phyloP scores from a whole-genome alignment of 2,888 invertebrate species.

The Temnothorax ravouxi region DNA sequence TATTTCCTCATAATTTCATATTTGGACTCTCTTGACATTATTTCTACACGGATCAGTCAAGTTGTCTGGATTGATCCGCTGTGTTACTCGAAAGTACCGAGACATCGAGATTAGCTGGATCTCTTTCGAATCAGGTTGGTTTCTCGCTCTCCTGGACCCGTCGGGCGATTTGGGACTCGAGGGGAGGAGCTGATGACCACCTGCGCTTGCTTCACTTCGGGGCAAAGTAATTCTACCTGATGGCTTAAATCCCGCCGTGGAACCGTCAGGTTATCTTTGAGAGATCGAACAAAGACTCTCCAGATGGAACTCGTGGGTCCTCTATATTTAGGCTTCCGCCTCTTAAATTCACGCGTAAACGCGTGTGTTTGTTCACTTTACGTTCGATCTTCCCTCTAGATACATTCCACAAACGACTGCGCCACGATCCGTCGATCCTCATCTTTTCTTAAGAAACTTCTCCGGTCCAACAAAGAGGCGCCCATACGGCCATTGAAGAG shows the following conservation, averaged over 20 bases:
- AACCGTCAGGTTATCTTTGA: conserved; percentile 68
- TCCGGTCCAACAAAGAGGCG: neutral
- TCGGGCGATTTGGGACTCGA: conserved; percentile 50
- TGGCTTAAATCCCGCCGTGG: conserved; percentile 33
- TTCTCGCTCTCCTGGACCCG: conserved; percentile 15
- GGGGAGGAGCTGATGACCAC: conserved; percentile 67
- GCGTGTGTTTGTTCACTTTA: conserved; percentile 28
- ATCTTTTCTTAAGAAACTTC: conserved; percentile 28
- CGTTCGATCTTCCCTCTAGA: conserved; percentile 1
- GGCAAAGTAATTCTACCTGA: conserved; percentile 74
- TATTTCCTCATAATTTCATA: neutral
- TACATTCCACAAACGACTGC: neutral
- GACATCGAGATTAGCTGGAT: conserved; percentile 56
- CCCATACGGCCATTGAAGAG: neutral
- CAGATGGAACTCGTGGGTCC: conserved; percentile 69
- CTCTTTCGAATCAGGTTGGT: conserved; percentile 15
- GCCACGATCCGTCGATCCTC: neutral
- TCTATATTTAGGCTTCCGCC: conserved; percentile 57
- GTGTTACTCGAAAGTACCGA: conserved; percentile 35
- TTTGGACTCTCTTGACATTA: neutral
- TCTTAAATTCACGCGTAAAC: conserved; percentile 61
- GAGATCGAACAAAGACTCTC: conserved; percentile 70
- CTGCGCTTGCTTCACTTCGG: conserved; percentile 61
- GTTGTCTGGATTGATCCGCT: neutral
- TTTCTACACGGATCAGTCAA: neutral